Evolutionary conservation across 92 coral and sea anemone genomes (phyloP).

Genomic region (Hydrozoanthus gracilis): DNA sequence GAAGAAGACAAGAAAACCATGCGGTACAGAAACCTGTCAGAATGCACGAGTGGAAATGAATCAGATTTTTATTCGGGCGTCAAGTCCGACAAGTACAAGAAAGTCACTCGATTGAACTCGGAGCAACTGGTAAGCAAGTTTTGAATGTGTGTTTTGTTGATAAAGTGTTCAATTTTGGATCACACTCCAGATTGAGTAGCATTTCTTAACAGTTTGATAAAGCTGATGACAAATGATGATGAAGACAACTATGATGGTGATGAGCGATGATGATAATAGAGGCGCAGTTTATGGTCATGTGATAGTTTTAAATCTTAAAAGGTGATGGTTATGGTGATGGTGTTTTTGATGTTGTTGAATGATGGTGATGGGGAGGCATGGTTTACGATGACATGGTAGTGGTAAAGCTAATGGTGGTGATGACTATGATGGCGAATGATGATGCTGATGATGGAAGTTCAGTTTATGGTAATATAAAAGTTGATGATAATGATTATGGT

Average conservation of each 20-base stretch:
- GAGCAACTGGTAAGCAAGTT: conserved; percentile 84
- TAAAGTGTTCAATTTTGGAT: neutral
- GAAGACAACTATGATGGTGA: too few species aligned
- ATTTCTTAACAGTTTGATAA: too few species aligned
- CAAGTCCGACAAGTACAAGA: conserved; percentile 72
- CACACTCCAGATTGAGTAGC: too few species aligned
- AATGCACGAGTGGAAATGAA: conserved; percentile 84
- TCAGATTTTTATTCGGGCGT: conserved; percentile 56
- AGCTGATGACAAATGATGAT: too few species aligned
- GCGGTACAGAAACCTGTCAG: conserved; percentile 71
- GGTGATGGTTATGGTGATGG: neutral
- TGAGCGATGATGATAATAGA: too few species aligned
- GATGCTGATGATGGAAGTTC: neutral
- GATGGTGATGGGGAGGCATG: neutral
- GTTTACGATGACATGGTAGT: too few species aligned
- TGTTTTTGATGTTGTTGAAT: neutral
- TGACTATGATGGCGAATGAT: neutral
- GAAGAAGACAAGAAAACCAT: conserved; percentile 41
- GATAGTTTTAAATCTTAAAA: neutral
- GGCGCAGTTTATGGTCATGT: neutral
- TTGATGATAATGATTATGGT: neutral
- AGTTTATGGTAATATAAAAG: neutral
- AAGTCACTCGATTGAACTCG: conserved; percentile 89
- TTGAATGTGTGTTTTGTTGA: neutral
- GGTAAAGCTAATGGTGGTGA: neutral